Conservation (phyloP, 2,113 vertebrate genomes). For the Thalassarche chlororhynchos region DNA sequence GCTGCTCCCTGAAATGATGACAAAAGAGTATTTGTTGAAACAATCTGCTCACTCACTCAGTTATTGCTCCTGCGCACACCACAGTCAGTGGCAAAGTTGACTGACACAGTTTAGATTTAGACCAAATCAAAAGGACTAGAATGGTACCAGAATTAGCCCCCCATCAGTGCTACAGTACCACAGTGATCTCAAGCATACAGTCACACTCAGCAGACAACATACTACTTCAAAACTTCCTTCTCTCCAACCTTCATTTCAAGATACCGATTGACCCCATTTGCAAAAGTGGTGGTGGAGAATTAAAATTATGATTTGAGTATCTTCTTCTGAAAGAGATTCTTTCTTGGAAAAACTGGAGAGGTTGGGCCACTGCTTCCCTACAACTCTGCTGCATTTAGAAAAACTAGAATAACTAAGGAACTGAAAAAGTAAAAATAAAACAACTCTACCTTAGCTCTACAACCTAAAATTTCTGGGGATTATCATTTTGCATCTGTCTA, state of each 20-base stretch:
- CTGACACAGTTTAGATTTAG: not conserved
- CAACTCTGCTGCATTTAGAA: not conserved
- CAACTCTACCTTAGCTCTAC: not conserved
- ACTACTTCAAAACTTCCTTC: not conserved
- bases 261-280: not conserved
- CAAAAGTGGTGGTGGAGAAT: not conserved
- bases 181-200: not conserved
- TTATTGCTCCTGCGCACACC: not conserved
- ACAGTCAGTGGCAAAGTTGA: not conserved
- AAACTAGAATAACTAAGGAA: not conserved
- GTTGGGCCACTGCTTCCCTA: not conserved
- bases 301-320: not conserved
- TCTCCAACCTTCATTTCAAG: not conserved
- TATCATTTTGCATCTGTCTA: not conserved
- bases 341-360: not conserved
- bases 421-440: not conserved
- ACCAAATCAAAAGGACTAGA: not conserved
- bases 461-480: not conserved
- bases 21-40: not conserved
- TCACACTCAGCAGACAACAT: not conserved
- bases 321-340: not conserved
- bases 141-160: not conserved
- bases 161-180: not conserved
- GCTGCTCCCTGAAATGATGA: conserved; percentile 87
- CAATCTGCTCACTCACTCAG: not conserved